phyloP scores from a whole-genome alignment of 1,140 invertebrate genomes.

The Panagrolaimus sp. region DNA sequence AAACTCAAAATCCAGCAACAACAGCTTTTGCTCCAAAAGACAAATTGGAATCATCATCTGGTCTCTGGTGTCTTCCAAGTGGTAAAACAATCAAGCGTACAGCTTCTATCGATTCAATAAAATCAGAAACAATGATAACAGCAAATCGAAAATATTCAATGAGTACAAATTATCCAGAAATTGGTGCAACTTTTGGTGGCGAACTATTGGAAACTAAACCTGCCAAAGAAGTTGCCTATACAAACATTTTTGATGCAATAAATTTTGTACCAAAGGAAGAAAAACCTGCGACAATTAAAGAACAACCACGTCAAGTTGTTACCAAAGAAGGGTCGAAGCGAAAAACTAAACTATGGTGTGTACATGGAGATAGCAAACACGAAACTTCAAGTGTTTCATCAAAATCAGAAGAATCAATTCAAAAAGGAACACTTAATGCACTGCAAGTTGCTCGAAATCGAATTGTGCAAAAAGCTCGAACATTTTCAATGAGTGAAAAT shows the following conservation, averaged over 20 bases:
- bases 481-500: neutral
- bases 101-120: no score
- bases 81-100: no score
- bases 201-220: neutral
- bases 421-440: neutral
- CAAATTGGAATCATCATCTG: no score
- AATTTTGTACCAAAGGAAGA: no score
- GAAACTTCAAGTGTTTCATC: neutral
- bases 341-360: neutral
- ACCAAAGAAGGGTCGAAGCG: neutral
- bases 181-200: slow-evolving; percentile 26
- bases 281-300: no score
- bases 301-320: no score
- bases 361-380: neutral
- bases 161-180: neutral
- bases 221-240: no score
- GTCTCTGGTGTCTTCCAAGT: no score
- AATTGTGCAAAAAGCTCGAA: neutral
- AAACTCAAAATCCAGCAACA: no score
- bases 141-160: neutral
- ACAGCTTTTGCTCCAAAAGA: no score
- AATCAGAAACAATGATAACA: no score
- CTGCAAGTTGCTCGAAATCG: neutral
- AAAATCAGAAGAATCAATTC: neutral
- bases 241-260: no score